These are phyloP conservation scores for Columba livia DNA, from an alignment of 2,113 vertebrate species.

Conservation along the genomic window DNA sequence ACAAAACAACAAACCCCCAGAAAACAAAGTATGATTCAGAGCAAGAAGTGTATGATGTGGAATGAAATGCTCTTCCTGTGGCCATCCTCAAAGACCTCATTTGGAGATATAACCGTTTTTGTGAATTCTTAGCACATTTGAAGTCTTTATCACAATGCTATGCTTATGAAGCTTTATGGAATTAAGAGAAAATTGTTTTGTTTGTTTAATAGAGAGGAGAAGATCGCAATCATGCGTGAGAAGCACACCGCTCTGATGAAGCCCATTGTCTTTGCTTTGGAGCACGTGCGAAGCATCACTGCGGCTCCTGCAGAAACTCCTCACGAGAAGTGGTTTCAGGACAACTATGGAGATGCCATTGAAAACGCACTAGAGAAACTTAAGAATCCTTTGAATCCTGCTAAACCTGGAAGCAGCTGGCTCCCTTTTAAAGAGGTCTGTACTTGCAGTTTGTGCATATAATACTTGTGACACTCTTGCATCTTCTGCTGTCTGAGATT, in stretches of 20 bases:
- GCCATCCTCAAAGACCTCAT: background rate
- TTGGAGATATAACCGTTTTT: background rate
- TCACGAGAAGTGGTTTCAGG: conserved; percentile 98
- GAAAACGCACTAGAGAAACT: conserved; percentile 90
- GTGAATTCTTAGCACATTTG: background rate
- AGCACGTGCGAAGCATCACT: conserved; percentile 94
- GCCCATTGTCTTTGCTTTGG: conserved; percentile 95
- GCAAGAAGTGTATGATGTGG: background rate
- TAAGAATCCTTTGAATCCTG: conserved; percentile 89
- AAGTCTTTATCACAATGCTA: background rate
- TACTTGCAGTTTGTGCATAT: too few relatives aligned
- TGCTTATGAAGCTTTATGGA: background rate
- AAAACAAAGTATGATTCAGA: background rate
- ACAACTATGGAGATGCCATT: conserved; percentile 91
- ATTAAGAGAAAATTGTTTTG: background rate
- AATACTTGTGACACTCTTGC: background rate
- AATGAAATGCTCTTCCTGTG: background rate
- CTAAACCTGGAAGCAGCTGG: conserved; percentile 97
- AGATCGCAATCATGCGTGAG: conserved; percentile 97
- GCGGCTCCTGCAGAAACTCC: conserved; percentile 91
- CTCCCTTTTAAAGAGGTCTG: conserved; percentile 93
- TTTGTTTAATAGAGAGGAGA: conserved; percentile 86
- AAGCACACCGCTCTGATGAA: conserved; percentile 98
- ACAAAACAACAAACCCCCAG: background rate
- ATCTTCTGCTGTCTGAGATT: background rate